These are phyloP conservation scores for Stichopus horrens DNA, from an alignment of 53 echinoderm and acorn worm genomes.

Conservation along the genomic window DNA sequence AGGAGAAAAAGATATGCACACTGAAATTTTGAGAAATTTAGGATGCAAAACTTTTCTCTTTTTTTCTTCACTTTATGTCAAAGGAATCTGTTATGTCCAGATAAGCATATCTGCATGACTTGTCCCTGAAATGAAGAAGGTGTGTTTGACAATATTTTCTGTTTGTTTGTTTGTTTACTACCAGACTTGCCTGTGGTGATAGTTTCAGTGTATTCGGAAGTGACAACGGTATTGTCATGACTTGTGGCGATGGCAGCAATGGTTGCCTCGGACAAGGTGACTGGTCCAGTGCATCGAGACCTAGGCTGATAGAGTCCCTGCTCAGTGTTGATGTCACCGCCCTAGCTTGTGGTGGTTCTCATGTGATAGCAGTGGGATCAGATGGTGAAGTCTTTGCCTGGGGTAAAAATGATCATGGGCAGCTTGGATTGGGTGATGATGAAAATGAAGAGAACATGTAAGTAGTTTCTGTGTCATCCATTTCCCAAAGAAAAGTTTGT, in stretches of 20 bases:
- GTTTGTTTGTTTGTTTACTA: neutral
- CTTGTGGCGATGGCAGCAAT: conserved; percentile 98
- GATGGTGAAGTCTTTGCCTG: conserved; percentile 97
- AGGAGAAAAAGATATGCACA: no score
- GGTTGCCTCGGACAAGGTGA: conserved; percentile 99
- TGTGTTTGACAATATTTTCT: no score
- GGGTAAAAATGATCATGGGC: conserved; percentile 87
- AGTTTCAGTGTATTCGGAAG: conserved; percentile 96
- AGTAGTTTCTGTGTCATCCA: neutral
- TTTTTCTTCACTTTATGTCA: no score
- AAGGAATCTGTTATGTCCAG: no score
- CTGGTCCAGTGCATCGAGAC: conserved; percentile 92
- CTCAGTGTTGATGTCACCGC: conserved; percentile 93
- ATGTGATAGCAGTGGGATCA: conserved; percentile 87
- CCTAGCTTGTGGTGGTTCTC: conserved; percentile 87
- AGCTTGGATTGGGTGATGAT: conserved; percentile 88
- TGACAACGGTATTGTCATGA: conserved; percentile 99
- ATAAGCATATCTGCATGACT: no score
- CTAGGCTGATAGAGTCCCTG: conserved; percentile 85
- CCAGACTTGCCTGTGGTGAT: conserved; percentile 90
- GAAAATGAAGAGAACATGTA: conserved; percentile 48
- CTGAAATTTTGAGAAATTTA: no score
- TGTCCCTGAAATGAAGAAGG: no score
- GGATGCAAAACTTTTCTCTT: no score
- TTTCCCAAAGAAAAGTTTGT: neutral